Percentiles rank a stretch among this genome's conserved stretches.
Conservation (phyloP, 2,888 invertebrate genomes). For the Erebia aethiops region DNA sequence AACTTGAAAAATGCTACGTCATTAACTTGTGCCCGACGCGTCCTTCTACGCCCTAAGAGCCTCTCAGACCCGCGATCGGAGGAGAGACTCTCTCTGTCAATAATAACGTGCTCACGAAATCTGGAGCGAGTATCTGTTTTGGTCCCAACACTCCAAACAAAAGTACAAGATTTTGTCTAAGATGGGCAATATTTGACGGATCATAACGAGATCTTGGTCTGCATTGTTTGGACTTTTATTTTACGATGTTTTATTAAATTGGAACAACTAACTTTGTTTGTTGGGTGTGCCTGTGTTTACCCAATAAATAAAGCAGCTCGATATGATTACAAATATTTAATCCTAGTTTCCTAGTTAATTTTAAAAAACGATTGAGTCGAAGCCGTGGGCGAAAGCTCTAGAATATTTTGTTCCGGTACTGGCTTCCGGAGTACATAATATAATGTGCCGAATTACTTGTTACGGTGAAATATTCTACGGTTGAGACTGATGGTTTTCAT, state of each 20-base stretch:
- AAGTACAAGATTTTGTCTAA: conserved; percentile 16
- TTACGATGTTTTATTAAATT: neutral
- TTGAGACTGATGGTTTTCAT: too few relatives aligned
- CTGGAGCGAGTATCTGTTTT: conserved; percentile 40
- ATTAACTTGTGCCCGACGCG: conserved; percentile 40
- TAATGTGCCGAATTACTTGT: too few relatives aligned
- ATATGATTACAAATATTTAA: too few relatives aligned
- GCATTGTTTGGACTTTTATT: neutral
- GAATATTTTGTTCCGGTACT: too few relatives aligned
- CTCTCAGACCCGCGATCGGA: conserved; percentile 43
- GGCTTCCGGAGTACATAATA: too few relatives aligned
- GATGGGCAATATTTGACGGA: neutral
- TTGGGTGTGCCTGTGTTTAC: too few relatives aligned
- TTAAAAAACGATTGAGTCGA: too few relatives aligned
- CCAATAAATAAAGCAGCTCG: too few relatives aligned
- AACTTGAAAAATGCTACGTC: conserved; percentile 44
- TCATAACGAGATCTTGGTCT: neutral
- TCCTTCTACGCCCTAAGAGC: conserved; percentile 38
- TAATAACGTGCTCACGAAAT: conserved; percentile 45
- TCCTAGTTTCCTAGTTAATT: too few relatives aligned
- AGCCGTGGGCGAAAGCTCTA: too few relatives aligned
- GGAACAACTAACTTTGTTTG: neutral
- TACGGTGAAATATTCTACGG: too few relatives aligned
- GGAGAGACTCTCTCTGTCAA: conserved; percentile 46
- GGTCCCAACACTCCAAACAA: conserved; percentile 30